These are phyloP conservation scores for Adrianichthys oophorus DNA, from an alignment of 2,797 vertebrate genomes.

Conservation along the genomic window DNA sequence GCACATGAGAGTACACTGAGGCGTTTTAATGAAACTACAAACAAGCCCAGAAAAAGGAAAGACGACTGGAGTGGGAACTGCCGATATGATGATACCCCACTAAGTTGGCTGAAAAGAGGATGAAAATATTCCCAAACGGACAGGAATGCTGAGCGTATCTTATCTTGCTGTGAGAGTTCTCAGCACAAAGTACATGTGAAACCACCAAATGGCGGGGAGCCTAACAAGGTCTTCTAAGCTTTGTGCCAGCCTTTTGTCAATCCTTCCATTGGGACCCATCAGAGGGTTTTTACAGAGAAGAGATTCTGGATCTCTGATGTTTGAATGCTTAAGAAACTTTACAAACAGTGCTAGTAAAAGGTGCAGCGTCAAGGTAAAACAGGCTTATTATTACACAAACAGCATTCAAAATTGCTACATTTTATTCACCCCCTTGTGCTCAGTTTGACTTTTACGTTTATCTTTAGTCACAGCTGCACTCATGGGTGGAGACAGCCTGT, in stretches of 20 bases:
- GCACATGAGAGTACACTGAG: conserved; percentile 52
- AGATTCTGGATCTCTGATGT: conserved; percentile 20
- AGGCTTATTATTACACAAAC: not conserved
- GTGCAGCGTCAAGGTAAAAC: not conserved
- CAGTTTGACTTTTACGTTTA: conserved; percentile 35
- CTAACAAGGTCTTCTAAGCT: conserved; percentile 19
- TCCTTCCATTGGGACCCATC: conserved; percentile 13
- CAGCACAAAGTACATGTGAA: conserved; percentile 27
- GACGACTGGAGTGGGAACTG: conserved; percentile 20
- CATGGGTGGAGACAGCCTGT: too few relatives aligned
- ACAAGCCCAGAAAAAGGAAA: conserved; percentile 31
- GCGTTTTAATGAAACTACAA: conserved; percentile 46
- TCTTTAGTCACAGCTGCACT: not conserved
- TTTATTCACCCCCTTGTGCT: conserved; percentile 10
- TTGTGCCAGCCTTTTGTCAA: conserved; percentile 1
- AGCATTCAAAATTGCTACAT: not conserved
- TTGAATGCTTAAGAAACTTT: conserved; percentile 9
- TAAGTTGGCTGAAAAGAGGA: conserved; percentile 21
- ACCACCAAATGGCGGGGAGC: conserved; percentile 30
- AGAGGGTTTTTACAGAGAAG: conserved; percentile 13
- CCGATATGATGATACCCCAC: conserved; percentile 28
- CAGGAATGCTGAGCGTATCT: conserved; percentile 32
- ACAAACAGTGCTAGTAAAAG: not conserved
- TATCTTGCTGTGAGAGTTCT: conserved; percentile 25
- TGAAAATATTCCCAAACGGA: conserved; percentile 24